Conservation (phyloP, 2,888 invertebrate species). For the Piscicola geometra region DNA sequence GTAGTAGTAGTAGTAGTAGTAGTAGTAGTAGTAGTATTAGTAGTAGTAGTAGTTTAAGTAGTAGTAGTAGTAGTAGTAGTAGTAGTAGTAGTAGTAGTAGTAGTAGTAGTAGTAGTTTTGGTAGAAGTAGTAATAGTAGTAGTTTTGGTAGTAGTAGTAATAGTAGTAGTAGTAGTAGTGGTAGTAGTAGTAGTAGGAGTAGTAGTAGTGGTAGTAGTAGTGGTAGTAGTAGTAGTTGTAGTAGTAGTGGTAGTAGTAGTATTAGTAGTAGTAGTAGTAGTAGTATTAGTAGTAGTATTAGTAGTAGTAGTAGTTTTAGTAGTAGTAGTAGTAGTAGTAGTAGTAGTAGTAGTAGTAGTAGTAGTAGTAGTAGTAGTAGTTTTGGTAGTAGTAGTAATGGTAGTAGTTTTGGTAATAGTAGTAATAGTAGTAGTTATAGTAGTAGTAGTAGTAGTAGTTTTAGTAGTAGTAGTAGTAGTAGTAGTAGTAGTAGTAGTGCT, state of each 20-base stretch:
- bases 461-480: background rate
- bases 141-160: too few relatives aligned
- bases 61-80: slow-evolving; percentile 6
- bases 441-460: background rate
- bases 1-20: background rate
- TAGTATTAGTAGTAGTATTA: background rate
- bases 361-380: slow-evolving; percentile 13
- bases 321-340: slow-evolving; percentile 3
- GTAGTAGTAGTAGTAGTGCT: background rate
- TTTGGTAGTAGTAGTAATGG: too few relatives aligned
- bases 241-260: background rate
- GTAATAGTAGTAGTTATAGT: background rate
- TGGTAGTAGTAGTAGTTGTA: background rate
- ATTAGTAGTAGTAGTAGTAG: background rate
- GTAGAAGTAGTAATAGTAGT: too few relatives aligned
- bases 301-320: background rate
- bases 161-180: too few relatives aligned
- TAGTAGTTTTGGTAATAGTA: too few relatives aligned
- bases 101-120: too few relatives aligned
- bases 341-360: slow-evolving; percentile 16
- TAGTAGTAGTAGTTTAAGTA: slow-evolving; percentile 1
- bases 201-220: too few relatives aligned
- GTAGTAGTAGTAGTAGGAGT: too few relatives aligned
- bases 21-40: slow-evolving; percentile 7
- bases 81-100: slow-evolving; percentile 1